Conservation (phyloP, 2,113 vertebrate genomes). For the Nipponia nippon region DNA sequence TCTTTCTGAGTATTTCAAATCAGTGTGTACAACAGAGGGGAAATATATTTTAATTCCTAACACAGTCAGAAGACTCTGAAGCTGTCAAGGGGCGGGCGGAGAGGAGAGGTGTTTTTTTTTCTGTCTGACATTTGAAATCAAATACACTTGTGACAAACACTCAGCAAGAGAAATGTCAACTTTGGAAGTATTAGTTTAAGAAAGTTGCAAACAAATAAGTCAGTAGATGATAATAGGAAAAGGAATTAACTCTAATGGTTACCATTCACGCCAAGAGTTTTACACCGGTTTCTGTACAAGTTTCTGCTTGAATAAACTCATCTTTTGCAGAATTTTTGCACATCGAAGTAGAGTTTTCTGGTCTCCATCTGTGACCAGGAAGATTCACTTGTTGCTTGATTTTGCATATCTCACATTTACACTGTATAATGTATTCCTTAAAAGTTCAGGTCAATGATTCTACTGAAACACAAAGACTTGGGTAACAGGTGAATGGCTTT, state of each 20-base stretch:
- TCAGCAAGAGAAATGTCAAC: neutral
- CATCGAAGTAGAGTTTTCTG: neutral
- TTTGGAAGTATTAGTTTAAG: neutral
- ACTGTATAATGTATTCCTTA: neutral
- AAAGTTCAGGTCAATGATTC: neutral
- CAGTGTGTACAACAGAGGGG: neutral
- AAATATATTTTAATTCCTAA: neutral
- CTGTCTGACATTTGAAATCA: neutral
- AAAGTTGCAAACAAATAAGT: neutral
- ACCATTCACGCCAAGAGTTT: neutral
- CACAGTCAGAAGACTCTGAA: neutral
- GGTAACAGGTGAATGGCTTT: neutral
- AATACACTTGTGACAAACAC: neutral
- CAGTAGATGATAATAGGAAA: neutral
- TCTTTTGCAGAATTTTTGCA: neutral
- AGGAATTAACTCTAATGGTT: neutral
- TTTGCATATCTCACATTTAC: neutral
- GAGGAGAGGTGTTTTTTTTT: neutral
- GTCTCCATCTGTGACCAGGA: neutral
- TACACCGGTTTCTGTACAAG: neutral
- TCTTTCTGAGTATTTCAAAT: neutral
- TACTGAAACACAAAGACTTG: neutral
- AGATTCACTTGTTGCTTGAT: neutral
- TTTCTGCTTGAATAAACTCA: neutral
- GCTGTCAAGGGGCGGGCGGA: neutral